phyloP scores from a whole-genome alignment of 1,140 invertebrate species.

The Gonatopus flavifemur region DNA sequence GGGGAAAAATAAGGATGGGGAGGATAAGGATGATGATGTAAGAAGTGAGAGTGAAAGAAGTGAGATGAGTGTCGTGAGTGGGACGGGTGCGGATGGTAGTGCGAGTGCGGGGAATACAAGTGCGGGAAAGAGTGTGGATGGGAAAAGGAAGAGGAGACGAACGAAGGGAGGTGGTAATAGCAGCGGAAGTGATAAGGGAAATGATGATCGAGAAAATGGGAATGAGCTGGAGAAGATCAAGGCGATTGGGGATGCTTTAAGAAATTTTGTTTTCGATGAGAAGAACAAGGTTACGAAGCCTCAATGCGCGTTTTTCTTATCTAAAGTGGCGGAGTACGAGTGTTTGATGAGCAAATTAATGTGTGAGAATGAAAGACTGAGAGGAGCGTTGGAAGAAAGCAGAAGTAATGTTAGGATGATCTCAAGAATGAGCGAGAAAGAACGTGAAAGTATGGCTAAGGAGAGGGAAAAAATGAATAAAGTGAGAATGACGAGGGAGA shows the following conservation, averaged over 20 bases:
- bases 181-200: too few species aligned
- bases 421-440: not conserved
- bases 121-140: too few species aligned
- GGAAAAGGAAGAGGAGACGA: too few species aligned
- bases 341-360: not conserved
- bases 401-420: not conserved
- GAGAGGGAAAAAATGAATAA: not conserved
- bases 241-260: not conserved
- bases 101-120: too few species aligned
- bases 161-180: too few species aligned
- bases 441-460: not conserved
- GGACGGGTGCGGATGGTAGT: too few species aligned
- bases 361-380: not conserved
- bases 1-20: too few species aligned
- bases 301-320: not conserved
- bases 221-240: too few species aligned
- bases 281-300: not conserved
- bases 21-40: too few species aligned
- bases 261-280: slow-evolving; percentile 1
- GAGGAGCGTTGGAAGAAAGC: slow-evolving; percentile 1
- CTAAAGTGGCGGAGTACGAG: not conserved
- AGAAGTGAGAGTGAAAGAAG: too few species aligned
- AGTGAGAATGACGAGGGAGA: not conserved
- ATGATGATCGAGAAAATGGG: too few species aligned
- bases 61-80: too few species aligned